phyloP scores from a whole-genome alignment of 2,113 vertebrate genomes.

The Gnathonemus longibarbis region DNA sequence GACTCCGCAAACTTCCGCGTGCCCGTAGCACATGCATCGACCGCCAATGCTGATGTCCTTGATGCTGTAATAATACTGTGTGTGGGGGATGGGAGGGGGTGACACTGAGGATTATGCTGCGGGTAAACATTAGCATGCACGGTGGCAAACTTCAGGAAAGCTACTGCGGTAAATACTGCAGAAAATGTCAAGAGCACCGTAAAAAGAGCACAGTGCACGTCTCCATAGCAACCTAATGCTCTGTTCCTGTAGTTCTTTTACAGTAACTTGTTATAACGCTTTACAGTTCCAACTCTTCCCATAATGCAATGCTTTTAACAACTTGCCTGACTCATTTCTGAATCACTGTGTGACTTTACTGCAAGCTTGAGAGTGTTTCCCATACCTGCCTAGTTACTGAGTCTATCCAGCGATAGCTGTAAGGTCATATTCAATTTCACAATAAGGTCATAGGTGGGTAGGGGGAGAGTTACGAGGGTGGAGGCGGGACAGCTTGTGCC shows the following conservation, averaged over 20 bases:
- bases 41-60: slow-evolving; percentile 90
- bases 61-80: slow-evolving; percentile 90
- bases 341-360: background rate
- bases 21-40: slow-evolving; percentile 83
- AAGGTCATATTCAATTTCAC: background rate
- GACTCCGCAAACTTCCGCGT: slow-evolving; percentile 69
- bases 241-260: background rate
- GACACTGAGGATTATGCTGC: background rate
- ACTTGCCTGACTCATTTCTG: background rate
- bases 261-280: background rate
- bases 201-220: background rate
- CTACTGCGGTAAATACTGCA: background rate
- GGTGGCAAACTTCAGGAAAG: background rate
- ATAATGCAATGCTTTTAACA: background rate
- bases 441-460: background rate
- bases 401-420: background rate
- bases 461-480: background rate
- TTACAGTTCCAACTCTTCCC: background rate
- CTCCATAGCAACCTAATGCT: background rate
- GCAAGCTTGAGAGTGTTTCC: background rate
- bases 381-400: background rate
- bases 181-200: background rate
- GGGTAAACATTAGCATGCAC: background rate
- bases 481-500: background rate
- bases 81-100: background rate